These are phyloP conservation scores for Melanostigma gelatinosum DNA, from an alignment of 2,113 vertebrate genomes.

Conservation along the genomic window DNA sequence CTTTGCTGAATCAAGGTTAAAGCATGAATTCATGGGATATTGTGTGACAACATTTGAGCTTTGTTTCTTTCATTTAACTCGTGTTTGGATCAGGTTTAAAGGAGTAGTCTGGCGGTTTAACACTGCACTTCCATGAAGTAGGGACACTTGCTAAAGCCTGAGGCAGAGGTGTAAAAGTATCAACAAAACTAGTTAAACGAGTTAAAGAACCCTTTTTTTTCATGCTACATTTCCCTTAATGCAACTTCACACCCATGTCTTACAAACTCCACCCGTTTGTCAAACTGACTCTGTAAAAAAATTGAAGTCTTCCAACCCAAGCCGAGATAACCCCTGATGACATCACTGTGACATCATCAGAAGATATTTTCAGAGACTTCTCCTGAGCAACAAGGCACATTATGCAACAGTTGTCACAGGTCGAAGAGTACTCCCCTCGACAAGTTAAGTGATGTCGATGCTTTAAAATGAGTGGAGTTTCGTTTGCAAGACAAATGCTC, in stretches of 20 bases:
- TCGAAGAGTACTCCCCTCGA: background rate
- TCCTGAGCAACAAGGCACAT: background rate
- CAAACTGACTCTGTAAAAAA: background rate
- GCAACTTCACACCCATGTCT: background rate
- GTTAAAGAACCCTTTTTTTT: background rate
- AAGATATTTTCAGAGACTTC: background rate
- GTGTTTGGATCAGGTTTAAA: background rate
- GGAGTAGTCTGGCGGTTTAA: background rate
- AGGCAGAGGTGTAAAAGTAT: background rate
- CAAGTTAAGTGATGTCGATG: background rate
- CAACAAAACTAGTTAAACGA: background rate
- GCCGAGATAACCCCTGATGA: background rate
- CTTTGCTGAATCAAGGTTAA: background rate
- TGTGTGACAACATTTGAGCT: background rate
- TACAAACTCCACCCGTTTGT: background rate
- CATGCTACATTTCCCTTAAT: background rate
- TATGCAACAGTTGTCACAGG: background rate
- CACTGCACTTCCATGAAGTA: background rate
- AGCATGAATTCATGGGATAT: background rate
- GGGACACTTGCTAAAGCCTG: slow-evolving; percentile 2
- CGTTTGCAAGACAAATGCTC: background rate
- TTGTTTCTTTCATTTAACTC: background rate
- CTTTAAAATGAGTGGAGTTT: background rate
- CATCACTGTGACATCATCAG: background rate
- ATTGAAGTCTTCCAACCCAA: background rate